phyloP scores from a whole-genome alignment of 2,797 vertebrate genomes.

The Morelia viridis region DNA sequence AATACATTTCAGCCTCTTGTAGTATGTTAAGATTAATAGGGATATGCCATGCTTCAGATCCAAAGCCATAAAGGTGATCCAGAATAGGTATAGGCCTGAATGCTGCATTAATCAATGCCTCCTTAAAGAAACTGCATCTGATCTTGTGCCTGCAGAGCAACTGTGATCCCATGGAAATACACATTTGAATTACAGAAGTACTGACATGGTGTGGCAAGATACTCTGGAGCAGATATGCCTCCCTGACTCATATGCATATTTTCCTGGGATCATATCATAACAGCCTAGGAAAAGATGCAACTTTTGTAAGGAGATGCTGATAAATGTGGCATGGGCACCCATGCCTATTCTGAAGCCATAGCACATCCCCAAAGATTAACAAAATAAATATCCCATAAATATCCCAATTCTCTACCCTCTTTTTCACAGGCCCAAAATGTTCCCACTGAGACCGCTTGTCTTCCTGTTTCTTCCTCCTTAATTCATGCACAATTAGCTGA shows the following conservation, averaged over 20 bases:
- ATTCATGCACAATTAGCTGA: background rate
- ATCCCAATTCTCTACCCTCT: background rate
- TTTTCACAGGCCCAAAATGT: background rate
- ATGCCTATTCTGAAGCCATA: background rate
- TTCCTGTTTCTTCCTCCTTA: background rate
- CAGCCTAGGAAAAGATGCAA: background rate
- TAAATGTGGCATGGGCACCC: background rate
- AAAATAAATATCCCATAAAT: background rate
- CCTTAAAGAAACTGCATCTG: background rate
- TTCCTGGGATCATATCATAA: background rate
- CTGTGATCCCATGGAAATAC: background rate
- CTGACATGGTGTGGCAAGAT: background rate
- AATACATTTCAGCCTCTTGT: background rate
- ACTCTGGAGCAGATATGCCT: background rate
- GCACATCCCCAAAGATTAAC: background rate
- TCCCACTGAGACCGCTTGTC: background rate
- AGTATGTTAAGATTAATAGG: background rate
- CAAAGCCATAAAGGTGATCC: background rate
- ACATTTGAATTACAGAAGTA: background rate
- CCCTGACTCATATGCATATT: background rate
- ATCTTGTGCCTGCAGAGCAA: background rate
- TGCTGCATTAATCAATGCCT: background rate
- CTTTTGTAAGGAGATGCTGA: background rate
- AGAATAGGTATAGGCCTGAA: background rate
- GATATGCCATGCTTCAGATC: background rate